Evolutionary conservation across 2,113 vertebrate genomes (phyloP).

Genomic region (Dicentrarchus labrax): DNA sequence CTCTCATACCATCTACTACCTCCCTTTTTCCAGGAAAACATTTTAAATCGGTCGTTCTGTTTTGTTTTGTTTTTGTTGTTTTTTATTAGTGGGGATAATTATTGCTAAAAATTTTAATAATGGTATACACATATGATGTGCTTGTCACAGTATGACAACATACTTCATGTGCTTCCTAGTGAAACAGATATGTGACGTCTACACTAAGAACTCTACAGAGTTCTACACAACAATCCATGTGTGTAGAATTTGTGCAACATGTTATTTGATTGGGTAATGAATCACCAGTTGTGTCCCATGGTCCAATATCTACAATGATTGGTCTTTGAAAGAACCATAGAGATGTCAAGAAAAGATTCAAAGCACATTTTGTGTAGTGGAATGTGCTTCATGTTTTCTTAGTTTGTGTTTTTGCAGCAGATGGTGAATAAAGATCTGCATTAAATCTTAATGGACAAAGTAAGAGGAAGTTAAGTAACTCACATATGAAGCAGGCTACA

Average conservation of each 20-base stretch:
- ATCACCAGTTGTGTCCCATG: neutral
- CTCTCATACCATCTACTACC: neutral
- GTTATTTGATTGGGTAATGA: neutral
- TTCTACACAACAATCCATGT: too few relatives aligned
- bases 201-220: too few relatives aligned
- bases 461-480: neutral
- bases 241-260: too few relatives aligned
- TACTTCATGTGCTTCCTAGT: neutral
- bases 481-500: neutral
- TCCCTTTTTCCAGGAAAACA: neutral
- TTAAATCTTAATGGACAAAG: neutral
- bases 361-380: neutral
- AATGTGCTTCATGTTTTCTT: neutral
- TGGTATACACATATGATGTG: neutral
- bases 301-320: neutral
- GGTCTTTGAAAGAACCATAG: neutral
- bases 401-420: neutral
- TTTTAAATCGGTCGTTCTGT: neutral
- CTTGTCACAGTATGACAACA: neutral
- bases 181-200: too few relatives aligned
- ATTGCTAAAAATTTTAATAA: neutral
- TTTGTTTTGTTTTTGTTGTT: neutral
- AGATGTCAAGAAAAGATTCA: neutral
- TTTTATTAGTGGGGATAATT: neutral
- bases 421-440: neutral